Base-by-base conservation (phyloP, 2,113 vertebrate species). In the Aegithalos caudatus region DNA sequence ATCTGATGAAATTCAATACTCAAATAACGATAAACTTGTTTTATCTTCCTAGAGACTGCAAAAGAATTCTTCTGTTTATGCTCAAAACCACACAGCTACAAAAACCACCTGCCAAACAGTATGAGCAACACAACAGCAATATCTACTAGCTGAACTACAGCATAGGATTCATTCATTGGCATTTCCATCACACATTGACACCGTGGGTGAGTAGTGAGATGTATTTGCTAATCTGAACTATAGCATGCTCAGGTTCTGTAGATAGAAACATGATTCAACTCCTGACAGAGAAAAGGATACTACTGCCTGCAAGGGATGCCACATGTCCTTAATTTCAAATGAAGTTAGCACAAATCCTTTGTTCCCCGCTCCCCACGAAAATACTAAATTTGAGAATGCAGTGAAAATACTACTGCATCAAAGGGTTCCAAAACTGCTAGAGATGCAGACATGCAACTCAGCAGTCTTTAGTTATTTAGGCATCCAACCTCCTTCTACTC, bases 61-160 rank as follows among this genome's bases (percentile, higher is more conserved):
- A 85, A 22, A 58, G 54, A 80, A 51, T 73, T 95, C 40, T 82
- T 94, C 58, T 56, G 67, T 79, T 71, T 51, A 15, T 21, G 47
- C 56, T 94, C 17, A 93, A 90, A 86, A 76, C 60, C 57, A 78
- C n/a, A 80, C 12, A 84, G 56, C 81, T 48, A 83, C 31, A 88
- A 73, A 76, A 69, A 8, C 0, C 15, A 83, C 20, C 53, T 62
- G 38, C 50, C 74, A 58, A 87, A 60, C 33, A 81, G 31, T 2
- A 47, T 9, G 16, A 79, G 62, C 45, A 77, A 60, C 33, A 77
- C 53, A 79, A 48, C 33, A 87, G 65, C 73, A 50, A 0, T 29
- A 64, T 27, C 76, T 40, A 53, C 54, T 8, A 69, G 57, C 29
- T 76, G 29, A 72, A 54, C 51, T 54, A 38, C 50, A 73, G 53